Percentiles rank a stretch among this genome's conserved stretches.
These are phyloP conservation scores for Rhadinocentrus ornatus DNA, from an alignment of 2,797 vertebrate genomes.

Conservation along the genomic window DNA sequence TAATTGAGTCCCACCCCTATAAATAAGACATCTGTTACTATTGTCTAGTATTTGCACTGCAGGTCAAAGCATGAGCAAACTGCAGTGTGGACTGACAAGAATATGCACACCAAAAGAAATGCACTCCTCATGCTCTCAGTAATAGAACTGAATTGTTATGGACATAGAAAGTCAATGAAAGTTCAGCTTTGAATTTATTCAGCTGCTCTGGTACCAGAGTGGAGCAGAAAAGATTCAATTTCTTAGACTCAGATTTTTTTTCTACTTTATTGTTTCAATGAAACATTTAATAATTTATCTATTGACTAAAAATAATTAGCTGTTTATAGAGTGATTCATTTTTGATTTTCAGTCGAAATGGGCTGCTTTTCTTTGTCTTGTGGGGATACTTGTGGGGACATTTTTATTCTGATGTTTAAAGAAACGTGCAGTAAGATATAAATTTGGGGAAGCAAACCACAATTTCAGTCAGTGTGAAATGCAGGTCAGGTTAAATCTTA, in stretches of 20 bases:
- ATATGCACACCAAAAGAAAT: not conserved
- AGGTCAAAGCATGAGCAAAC: slow-evolving; percentile 32
- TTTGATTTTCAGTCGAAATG: not conserved
- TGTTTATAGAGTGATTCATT: too few relatives aligned
- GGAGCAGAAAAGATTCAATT: not conserved
- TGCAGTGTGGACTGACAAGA: not conserved
- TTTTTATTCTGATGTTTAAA: too few relatives aligned
- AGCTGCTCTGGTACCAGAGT: not conserved
- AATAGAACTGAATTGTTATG: not conserved
- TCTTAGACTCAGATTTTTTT: not conserved
- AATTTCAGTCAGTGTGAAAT: too few relatives aligned
- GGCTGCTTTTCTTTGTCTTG: not conserved
- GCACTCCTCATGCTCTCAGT: not conserved
- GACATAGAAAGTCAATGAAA: slow-evolving; percentile 1
- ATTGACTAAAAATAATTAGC: too few relatives aligned
- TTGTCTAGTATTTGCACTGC: slow-evolving; percentile 23
- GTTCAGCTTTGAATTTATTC: not conserved
- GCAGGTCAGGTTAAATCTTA: too few relatives aligned
- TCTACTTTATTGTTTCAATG: too few relatives aligned
- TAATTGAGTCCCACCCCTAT: slow-evolving; percentile 3
- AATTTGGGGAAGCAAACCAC: too few relatives aligned
- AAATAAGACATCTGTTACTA: slow-evolving; percentile 26
- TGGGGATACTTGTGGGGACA: too few relatives aligned
- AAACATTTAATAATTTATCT: too few relatives aligned
- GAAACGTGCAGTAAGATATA: too few relatives aligned